Conservation (phyloP, 2,113 vertebrate species). For the Indicator indicator region DNA sequence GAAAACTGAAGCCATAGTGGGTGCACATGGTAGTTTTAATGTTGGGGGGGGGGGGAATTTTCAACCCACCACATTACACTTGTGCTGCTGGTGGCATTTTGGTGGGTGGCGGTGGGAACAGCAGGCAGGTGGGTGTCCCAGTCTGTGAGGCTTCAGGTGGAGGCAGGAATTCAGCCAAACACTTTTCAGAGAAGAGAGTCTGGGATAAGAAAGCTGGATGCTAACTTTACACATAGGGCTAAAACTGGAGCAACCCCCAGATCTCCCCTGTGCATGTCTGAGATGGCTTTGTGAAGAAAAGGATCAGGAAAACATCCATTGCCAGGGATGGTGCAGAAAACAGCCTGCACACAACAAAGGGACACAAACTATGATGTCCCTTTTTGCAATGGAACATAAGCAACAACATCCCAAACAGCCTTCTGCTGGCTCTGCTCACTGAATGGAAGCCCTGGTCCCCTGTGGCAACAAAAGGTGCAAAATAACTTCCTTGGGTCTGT, state of each 20-base stretch:
- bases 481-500: not conserved
- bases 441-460: not conserved
- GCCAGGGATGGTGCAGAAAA: not conserved
- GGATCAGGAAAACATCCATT: rapidly evolving
- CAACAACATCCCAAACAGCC: not conserved
- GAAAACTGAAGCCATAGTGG: not conserved
- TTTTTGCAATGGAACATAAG: not conserved
- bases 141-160: rapidly evolving
- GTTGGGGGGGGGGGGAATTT: no score
- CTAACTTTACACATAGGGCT: not conserved
- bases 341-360: not conserved
- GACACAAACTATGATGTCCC: not conserved
- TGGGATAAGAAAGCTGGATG: not conserved
- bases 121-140: rapidly evolving
- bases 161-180: not conserved
- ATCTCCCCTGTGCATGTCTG: not conserved
- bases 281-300: not conserved
- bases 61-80: not conserved
- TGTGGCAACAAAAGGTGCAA: not conserved
- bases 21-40: not conserved
- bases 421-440: not conserved
- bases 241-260: not conserved
- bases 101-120: not conserved
- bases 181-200: not conserved
- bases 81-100: not conserved